Base-by-base conservation (phyloP, 35 echinoderm and acorn worm genomes). In the Amphiura filiformis region DNA sequence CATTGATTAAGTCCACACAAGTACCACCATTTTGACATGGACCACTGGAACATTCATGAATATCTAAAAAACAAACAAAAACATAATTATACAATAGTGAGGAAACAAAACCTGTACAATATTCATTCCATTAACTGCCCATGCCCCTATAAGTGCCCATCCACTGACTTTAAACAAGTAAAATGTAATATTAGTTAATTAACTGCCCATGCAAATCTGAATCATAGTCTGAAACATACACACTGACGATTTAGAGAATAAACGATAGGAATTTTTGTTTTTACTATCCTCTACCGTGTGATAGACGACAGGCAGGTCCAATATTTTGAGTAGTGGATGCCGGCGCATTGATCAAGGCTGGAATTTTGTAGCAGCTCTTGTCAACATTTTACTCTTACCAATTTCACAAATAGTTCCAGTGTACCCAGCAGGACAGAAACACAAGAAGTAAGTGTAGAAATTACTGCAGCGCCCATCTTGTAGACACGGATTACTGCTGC, bases 21-120 rank as follows among this genome's bases (percentile, higher is more conserved):
- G 32, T 83, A 35, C 57, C 91, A 56, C 86, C 91, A 82, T 93
- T 88, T 26, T 17, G 34, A 42, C 91, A 93, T 1, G 91, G 91
- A 52, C 31, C 37, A 61, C 80, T 87, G 1, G 79, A 40, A 65
- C 91, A 92, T 30, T 92, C 91, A n/a, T 76, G 7, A 34, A 92
- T 84, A 56, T 78, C 91, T 93, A 65, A 1, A 37, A 49, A 39
- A 57, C 1, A 75, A 82, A 14, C 30, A 79, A 42, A 52, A 39
- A 36, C 84, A 37, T 61, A 38, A n/a, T n/a, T n/a, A n/a, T n/a
- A n/a, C n/a, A n/a, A 0, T 47, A 39, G 15, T 15, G 49, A 34
- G 56, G 56, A 34, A 78, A 32, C 18, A 0, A 36, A 23, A 38
- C 76, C 17, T 15, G 17, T 76, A 26, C n/a, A 7, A 35, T 2